Base-by-base conservation (phyloP, 2,113 vertebrate genomes). In the Scopus umbretta region DNA sequence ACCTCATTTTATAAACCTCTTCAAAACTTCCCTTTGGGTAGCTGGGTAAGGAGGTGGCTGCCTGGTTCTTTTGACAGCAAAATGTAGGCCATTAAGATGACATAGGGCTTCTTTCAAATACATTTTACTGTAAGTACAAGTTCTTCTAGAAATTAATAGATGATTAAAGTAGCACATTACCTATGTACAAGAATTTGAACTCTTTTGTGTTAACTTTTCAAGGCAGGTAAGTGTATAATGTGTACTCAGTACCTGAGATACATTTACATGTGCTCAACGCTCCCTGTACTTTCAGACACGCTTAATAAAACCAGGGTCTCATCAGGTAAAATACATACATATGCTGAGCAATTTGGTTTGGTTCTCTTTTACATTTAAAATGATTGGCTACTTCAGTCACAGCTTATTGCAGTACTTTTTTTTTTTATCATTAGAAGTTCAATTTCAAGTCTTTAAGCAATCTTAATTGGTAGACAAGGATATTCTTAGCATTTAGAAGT, bases 231-330 rank as follows among this genome's bases (percentile, higher is more conserved):
- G 8, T 13, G 14, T 68, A n/a, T 56, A 56, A 45, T 1, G 4
- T 7, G 16, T 43, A 62, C 36, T 59, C n/a, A 43, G 34, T 26
- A 40, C 32, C 32, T 76, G 16, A 0, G 18, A 56, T n/a, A 34
- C 40, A 78, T 62, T 86, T 50, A 61, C 40, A 15, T 4, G 4
- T 49, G 38, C 47, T 91, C 34, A 55, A 40, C 45, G 36, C 17
- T 62, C 49, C 20, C 42, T 32, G 2, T n/a, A 27, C 14, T 56
- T 40, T 45, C 43, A 45, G 61, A 29, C 4, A 26, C 0, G 0
- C 27, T 38, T 75, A 40, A 55, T 19, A 76, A 82, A 71, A 56
- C 9, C 29, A 72, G 66, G 29, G 27, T 61, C 47, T 67, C 8
- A 43, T 34, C n/a, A 89, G 20, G 40, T 61, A 34, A 65, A 84